Evolutionary conservation across 2,888 invertebrate species (phyloP), one percentile per base, ranked within the genome.

Genomic region (Sinhomidia bicolor): DNA sequence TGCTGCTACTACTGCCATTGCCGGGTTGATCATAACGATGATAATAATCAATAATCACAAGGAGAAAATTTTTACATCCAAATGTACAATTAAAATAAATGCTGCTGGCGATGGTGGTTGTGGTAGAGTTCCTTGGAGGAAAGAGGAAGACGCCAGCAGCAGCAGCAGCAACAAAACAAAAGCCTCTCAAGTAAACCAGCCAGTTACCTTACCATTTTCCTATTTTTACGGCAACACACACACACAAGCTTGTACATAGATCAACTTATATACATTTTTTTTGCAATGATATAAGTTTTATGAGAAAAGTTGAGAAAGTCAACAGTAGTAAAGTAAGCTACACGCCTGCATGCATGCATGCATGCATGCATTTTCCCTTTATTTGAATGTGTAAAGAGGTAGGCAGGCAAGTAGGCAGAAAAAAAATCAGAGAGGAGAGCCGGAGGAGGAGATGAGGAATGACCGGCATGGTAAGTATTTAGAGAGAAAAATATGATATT

Each of bases 1-100:
- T 54, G 26, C 17, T 54, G 47, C 17, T 26, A 32, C 74, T 14
- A 10, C 51, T 76, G 74, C 51, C n/a, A n/a, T n/a, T n/a, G n/a
- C n/a, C n/a, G 23, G 29, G 54, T 54, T 78, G 76, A 51, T 78
- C 17, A 78, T 78, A 17, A 78, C 54, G 51, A 41, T 32, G 78
- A 88, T 88, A 83, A 29, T 88, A 83, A 83, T 88, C 83, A 88
- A 79, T 84, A 88, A 88, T 88, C 76, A 82, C 32, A 29, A 78
- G 29, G 54, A 78, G 51, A 78, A 78, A 78, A 51, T 78, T 78
- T 29, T 71, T n/a, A 71, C 71, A 71, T 44, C 44, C 12, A 51
- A 68, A 41, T 62, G 32, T 82, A 17, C 74, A 84, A 84, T 84
- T 84, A 84, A 74, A 84, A 83, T 78, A 78, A 78, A 78, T 78